Conservation (phyloP, 2,113 vertebrate genomes). For the Cottus gobio region DNA sequence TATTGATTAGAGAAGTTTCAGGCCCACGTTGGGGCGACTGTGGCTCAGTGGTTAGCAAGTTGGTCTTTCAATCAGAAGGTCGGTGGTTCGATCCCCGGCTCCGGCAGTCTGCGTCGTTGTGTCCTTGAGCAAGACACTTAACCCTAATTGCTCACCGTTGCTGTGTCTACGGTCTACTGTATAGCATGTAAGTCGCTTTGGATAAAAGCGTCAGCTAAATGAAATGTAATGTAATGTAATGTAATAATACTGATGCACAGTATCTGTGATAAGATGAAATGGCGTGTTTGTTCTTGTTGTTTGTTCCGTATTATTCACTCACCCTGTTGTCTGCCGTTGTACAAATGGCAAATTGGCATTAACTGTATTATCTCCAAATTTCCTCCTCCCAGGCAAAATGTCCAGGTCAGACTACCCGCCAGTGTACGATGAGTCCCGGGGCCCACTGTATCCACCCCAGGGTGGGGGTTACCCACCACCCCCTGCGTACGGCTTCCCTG, state of each 20-base stretch:
- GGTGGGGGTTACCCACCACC: slow-evolving; percentile 77
- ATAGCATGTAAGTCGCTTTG: too few species aligned
- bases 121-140: too few species aligned
- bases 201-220: too few species aligned
- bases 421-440: slow-evolving; percentile 84
- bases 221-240: too few species aligned
- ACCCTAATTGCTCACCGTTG: too few species aligned
- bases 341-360: not conserved
- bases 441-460: slow-evolving; percentile 80
- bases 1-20: not conserved
- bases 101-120: too few species aligned
- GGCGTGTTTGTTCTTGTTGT: not conserved
- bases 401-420: slow-evolving; percentile 89
- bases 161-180: too few species aligned
- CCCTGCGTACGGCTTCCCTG: slow-evolving; percentile 77
- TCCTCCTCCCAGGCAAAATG: slow-evolving; percentile 78
- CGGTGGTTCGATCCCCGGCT: too few species aligned
- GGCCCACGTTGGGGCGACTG: not conserved
- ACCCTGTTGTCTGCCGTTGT: not conserved
- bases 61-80: too few species aligned
- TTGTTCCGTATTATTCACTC: not conserved
- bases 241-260: not conserved
- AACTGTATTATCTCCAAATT: not conserved
- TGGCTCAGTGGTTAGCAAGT: too few species aligned
- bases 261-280: not conserved